Base-by-base conservation (phyloP, 2,113 vertebrate species). In the Pedetes capensis region DNA sequence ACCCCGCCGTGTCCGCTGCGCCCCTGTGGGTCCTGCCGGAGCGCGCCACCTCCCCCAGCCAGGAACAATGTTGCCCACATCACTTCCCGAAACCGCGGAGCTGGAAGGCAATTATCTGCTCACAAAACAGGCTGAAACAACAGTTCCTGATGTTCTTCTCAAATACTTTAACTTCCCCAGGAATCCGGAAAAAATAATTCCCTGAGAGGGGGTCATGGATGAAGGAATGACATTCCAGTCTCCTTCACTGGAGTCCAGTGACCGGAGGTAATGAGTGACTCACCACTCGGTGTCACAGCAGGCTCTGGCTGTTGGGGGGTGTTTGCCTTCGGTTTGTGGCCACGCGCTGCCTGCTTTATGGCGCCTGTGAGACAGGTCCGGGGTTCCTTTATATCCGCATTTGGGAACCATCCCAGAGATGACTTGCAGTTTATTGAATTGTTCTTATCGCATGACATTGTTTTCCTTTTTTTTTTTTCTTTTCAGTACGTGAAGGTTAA, bases 161-260 rank as follows among this genome's bases (percentile, higher is more conserved):
- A 98, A 98, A 98, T 98, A 98, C 97, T 98, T 98, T 94, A 98
- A 98, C 98, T 98, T 99, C 98, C 98, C 95, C 97, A 98, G 97
- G 98, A 98, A 98, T 99, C 98, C 98, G 98, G 98, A 99, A 99
- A 98, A 99, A 98, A 99, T 98, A 99, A 97, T 98, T 98, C 98
- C 98, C 96, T 97, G 98, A 98, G 98, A 97, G 14, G 57, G 97
- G 97, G 97, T 98, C 98, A 95, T 98, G 98, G 98, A 98, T 98
- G 98, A 98, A 98, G 97, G 96, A 97, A 96, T 97, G 98, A 96
- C 98, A 98, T 98, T 98, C 87, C 89, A 85, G 96, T 94, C 98
- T 98, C 98, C 98, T 98, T 94, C 89, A 0, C 97, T 84, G 81
- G 95, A 95, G 95, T 96, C 97, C 97, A 97, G 96, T 94, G 91